Evolutionary conservation across 2,888 invertebrate genomes (phyloP), one percentile per base, ranked within the genome.

Genomic region (Agonopterix arenella): DNA sequence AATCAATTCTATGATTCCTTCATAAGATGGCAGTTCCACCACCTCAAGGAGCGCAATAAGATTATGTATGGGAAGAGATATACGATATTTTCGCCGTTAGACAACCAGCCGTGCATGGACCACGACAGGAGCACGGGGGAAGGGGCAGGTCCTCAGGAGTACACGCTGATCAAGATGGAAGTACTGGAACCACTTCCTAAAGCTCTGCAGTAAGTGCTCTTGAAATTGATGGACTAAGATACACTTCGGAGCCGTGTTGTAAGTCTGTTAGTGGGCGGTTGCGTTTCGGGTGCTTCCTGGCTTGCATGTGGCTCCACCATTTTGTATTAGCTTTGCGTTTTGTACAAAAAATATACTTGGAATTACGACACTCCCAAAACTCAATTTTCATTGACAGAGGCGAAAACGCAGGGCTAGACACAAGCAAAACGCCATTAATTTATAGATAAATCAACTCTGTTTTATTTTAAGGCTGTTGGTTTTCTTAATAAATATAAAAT

Each of bases 91-190:
- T 99, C 98, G 0, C 98, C 98, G 0, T 93, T 95, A 68, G 99
- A 99, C 84, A 95, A 95, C 8, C 99, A 99, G 76, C 99, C 99
- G 0, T 99, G 99, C 76, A 99, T 99, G 99, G 99, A 99, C 80
- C 99, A 99, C 75, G 99, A 99, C 80, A 92, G 99, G 62, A 94
- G 96, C 42, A 90, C 93, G 2, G 99, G 99, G 0, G 99, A 99
- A 89, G 99, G 98, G 45, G 98, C 98, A 4, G 99, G 97, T 0
- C 97, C 98, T 0, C 98, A 98, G 80, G 99, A 99, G 80, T 99
- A 99, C 73, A 98, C 98, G 1, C 90, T 99, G 1, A 93, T 99
- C 53, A 99, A 99, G 88, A 94, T 99, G 93, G 93, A 94, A 79
- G 81, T 98, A 4, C 67, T 93, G 18, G 89, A 93, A 64, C 96